Conservation (phyloP, 2,113 vertebrate genomes). For the Dasypus novemcinctus region DNA sequence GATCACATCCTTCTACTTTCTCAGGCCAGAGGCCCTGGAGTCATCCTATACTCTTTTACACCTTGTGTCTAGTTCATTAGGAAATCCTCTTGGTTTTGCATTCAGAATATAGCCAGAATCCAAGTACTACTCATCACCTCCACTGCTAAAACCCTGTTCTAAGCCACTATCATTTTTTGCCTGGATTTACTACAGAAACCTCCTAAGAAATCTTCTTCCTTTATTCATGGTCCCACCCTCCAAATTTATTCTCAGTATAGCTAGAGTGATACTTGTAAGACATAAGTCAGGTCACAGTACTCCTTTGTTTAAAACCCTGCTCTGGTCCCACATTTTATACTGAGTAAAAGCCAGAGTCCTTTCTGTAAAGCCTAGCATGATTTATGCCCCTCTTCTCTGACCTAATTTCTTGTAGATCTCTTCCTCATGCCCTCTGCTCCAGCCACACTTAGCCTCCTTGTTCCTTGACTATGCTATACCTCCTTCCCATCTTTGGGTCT, state of each 20-base stretch:
- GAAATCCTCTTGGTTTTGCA: background rate
- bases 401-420: background rate
- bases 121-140: background rate
- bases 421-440: background rate
- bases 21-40: no score
- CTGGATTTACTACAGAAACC: background rate
- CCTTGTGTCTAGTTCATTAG: no score
- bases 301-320: background rate
- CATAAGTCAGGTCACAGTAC: background rate
- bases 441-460: background rate
- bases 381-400: background rate
- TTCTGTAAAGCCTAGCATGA: background rate
- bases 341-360: background rate
- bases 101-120: background rate
- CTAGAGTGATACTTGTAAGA: background rate
- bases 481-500: background rate
- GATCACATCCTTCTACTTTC: no score
- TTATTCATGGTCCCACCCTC: background rate
- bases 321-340: background rate
- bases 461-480: background rate
- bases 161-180: constrained; percentile 4
- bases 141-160: background rate
- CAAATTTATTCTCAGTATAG: background rate
- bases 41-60: no score
- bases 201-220: background rate